A percentile compares a stretch with the other conserved stretches of the same genome.
These are phyloP conservation scores for Bombus difficillimus DNA, from an alignment of 1,140 invertebrate genomes.

Conservation along the genomic window DNA sequence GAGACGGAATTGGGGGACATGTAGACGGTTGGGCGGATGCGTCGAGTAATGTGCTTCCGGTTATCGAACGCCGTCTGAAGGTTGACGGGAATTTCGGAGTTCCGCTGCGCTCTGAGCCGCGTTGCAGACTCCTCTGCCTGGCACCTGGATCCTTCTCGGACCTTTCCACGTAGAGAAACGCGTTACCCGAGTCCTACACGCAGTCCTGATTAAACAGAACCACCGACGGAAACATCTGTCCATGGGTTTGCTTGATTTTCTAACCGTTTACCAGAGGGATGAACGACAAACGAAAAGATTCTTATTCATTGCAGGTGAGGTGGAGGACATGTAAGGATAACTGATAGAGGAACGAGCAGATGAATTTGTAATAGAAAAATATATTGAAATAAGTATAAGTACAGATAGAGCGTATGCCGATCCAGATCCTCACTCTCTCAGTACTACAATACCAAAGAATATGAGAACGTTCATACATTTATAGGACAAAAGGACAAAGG, in stretches of 20 bases:
- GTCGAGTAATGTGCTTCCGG: slow-evolving; percentile 76
- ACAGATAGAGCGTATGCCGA: too few species aligned
- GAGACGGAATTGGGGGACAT: slow-evolving; percentile 68
- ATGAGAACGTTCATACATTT: too few species aligned
- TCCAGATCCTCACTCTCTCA: too few species aligned
- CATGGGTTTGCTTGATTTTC: not conserved
- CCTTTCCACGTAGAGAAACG: slow-evolving; percentile 41
- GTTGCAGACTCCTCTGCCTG: slow-evolving; percentile 40
- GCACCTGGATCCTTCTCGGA: slow-evolving; percentile 54
- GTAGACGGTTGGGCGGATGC: slow-evolving; percentile 75
- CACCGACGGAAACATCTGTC: slow-evolving; percentile 36
- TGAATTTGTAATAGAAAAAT: too few species aligned
- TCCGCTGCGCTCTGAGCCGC: slow-evolving; percentile 34
- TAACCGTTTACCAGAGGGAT: not conserved
- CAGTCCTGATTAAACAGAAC: slow-evolving; percentile 64
- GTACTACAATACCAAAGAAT: too few species aligned
- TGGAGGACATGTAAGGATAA: too few species aligned
- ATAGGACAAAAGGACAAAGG: too few species aligned
- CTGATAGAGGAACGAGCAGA: too few species aligned
- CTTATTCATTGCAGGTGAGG: not conserved
- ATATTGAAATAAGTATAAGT: too few species aligned
- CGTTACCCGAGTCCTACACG: slow-evolving; percentile 35
- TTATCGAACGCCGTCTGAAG: slow-evolving; percentile 75
- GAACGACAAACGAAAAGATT: not conserved
- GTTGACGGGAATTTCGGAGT: slow-evolving; percentile 62